These are phyloP conservation scores for Cardinalis cardinalis DNA, from an alignment of 2,113 vertebrate genomes.

Conservation along the genomic window DNA sequence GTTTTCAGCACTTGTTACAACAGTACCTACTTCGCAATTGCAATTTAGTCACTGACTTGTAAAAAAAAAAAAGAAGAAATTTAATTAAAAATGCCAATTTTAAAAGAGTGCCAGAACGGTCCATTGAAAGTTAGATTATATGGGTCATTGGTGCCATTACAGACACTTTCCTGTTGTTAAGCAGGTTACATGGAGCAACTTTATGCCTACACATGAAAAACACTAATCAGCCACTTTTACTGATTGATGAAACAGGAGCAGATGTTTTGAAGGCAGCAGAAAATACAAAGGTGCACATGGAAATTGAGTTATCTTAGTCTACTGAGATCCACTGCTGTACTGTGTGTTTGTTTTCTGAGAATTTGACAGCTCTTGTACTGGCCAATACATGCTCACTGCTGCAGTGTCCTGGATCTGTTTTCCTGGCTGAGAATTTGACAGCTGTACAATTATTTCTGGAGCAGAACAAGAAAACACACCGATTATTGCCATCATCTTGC, in stretches of 20 bases:
- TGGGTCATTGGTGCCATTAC: slow-evolving; percentile 22
- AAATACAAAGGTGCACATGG: not conserved
- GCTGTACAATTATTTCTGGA: slow-evolving; percentile 49
- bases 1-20: slow-evolving; percentile 36
- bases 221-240: not conserved
- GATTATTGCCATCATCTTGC: slow-evolving; percentile 27
- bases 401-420: slow-evolving; percentile 17
- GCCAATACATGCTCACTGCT: not conserved
- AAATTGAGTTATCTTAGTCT: slow-evolving; percentile 30
- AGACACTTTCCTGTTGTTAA: not conserved
- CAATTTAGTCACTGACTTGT: slow-evolving; percentile 9
- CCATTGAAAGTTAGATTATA: slow-evolving; percentile 24
- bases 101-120: not conserved
- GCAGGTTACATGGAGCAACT: not conserved
- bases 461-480: not conserved
- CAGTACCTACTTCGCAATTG: not conserved
- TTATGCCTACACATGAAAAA: not conserved
- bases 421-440: slow-evolving; percentile 48
- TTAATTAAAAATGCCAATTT: slow-evolving; percentile 60
- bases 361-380: slow-evolving; percentile 37
- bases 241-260: not conserved
- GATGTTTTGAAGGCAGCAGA: slow-evolving; percentile 27
- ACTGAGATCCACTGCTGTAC: not conserved
- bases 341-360: slow-evolving; percentile 12
- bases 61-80: slow-evolving; percentile 19